phyloP scores from a whole-genome alignment of 2,888 invertebrate genomes.

The Anthrax anthrax region DNA sequence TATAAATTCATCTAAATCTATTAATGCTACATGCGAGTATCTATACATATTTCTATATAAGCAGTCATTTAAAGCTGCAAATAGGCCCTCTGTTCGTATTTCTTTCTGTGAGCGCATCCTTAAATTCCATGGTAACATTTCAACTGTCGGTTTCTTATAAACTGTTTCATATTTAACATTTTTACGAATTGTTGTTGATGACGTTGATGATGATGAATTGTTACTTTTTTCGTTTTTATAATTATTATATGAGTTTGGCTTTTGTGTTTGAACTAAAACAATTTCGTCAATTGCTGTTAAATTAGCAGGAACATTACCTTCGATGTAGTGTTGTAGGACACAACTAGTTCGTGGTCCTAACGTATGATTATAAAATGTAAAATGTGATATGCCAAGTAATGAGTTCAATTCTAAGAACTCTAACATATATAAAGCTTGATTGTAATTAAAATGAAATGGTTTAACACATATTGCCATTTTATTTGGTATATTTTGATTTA shows the following conservation, averaged over 20 bases:
- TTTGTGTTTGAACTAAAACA: conserved; percentile 11
- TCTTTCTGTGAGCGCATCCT: conserved; percentile 78
- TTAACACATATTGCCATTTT: conserved; percentile 74
- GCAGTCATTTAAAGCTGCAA: conserved; percentile 87
- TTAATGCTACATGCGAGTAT: conserved; percentile 66
- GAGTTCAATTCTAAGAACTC: conserved; percentile 83
- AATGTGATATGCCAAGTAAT: conserved; percentile 69
- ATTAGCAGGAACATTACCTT: conserved; percentile 26
- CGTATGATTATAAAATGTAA: conserved; percentile 85
- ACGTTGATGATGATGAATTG: background rate
- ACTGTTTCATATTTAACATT: conserved; percentile 15
- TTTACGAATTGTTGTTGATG: background rate
- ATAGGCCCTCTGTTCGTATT: conserved; percentile 82
- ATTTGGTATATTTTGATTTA: conserved; percentile 32
- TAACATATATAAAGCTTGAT: conserved; percentile 66
- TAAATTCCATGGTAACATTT: conserved; percentile 46
- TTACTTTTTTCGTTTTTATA: conserved; percentile 3
- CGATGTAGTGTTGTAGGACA: conserved; percentile 49
- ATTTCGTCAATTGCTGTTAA: conserved; percentile 24
- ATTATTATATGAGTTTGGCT: conserved; percentile 4
- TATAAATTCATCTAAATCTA: conserved; percentile 82
- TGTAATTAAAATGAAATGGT: conserved; percentile 78
- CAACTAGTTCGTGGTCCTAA: conserved; percentile 66
- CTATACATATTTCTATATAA: conserved; percentile 78
- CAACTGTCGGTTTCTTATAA: conserved; percentile 28